These are phyloP conservation scores for Heliangelus exortis DNA, from an alignment of 2,797 vertebrate genomes.

Conservation along the genomic window DNA sequence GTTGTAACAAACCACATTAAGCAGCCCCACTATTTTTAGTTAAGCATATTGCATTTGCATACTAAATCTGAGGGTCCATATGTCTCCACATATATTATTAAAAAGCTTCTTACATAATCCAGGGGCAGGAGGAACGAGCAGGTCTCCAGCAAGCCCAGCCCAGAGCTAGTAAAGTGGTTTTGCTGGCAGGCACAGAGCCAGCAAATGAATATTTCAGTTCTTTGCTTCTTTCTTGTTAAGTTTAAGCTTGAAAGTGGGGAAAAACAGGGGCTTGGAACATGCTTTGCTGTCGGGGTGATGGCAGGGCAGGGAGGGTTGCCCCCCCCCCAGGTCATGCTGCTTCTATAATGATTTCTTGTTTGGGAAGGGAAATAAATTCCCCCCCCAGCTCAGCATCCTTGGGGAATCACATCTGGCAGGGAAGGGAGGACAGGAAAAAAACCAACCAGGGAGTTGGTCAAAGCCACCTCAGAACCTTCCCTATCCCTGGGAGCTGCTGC, in stretches of 20 bases:
- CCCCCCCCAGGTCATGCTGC: not conserved
- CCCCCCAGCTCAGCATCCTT: not conserved
- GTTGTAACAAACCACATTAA: slow-evolving; percentile 40
- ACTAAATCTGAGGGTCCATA: slow-evolving; percentile 62
- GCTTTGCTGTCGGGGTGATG: not conserved
- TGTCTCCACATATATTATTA: slow-evolving; percentile 61
- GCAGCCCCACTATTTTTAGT: slow-evolving; percentile 60
- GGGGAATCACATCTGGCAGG: not conserved
- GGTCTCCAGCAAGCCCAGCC: not conserved
- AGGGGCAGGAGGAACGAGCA: not conserved
- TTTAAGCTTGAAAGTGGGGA: not conserved
- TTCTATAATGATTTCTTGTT: accelerated
- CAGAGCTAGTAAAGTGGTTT: not conserved
- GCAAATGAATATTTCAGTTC: not conserved
- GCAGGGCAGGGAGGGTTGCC: not conserved
- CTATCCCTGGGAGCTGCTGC: not conserved
- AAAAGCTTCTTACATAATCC: slow-evolving; percentile 59
- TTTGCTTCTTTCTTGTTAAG: not conserved
- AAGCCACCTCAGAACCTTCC: accelerated
- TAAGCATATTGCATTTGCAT: slow-evolving; percentile 61
- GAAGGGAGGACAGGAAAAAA: accelerated
- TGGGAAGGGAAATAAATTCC: not conserved
- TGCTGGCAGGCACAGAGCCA: not conserved
- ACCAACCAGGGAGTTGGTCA: not conserved
- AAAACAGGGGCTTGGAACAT: not conserved